A percentile compares a stretch with the other conserved stretches of the same genome.
Conservation (phyloP, 1,140 invertebrate genomes). For the Epicauta chinensis region DNA sequence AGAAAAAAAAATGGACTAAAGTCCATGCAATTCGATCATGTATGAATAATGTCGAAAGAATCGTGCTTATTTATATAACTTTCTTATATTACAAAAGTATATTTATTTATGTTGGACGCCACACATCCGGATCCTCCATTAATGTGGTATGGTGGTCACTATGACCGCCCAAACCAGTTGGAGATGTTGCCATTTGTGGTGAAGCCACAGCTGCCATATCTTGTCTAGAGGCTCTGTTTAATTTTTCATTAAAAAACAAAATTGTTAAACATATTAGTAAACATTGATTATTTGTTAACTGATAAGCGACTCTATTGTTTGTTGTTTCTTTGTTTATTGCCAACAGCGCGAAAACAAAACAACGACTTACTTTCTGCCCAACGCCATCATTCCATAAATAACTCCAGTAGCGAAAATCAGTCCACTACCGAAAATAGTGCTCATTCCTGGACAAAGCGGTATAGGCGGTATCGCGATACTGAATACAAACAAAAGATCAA, state of each 20-base stretch:
- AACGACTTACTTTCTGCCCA: conserved; percentile 80
- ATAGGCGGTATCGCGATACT: conserved; percentile 66
- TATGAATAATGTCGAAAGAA: neutral
- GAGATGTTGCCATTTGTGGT: conserved; percentile 54
- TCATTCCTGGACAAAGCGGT: conserved; percentile 67
- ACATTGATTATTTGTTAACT: too few species aligned
- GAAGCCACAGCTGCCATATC: conserved; percentile 76
- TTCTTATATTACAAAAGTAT: too few species aligned
- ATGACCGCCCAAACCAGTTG: conserved; percentile 50
- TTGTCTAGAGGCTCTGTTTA: conserved; percentile 67
- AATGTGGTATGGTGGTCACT: conserved; percentile 68
- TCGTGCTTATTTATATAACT: neutral
- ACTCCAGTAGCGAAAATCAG: conserved; percentile 82
- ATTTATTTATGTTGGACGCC: conserved; percentile 74
- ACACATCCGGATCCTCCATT: conserved; percentile 84
- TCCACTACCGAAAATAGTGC: conserved; percentile 78
- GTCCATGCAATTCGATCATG: conserved; percentile 1
- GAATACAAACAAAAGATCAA: conserved; percentile 25
- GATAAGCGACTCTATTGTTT: neutral
- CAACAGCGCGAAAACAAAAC: conserved; percentile 10
- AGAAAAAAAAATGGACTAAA: neutral
- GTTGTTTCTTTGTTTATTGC: neutral
- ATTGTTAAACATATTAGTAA: neutral
- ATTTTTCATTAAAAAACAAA: conserved; percentile 5
- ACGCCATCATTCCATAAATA: conserved; percentile 89